Percentiles rank a stretch among this genome's conserved stretches.
phyloP scores from a whole-genome alignment of 2,113 vertebrate species.

The Anolis sagrei region DNA sequence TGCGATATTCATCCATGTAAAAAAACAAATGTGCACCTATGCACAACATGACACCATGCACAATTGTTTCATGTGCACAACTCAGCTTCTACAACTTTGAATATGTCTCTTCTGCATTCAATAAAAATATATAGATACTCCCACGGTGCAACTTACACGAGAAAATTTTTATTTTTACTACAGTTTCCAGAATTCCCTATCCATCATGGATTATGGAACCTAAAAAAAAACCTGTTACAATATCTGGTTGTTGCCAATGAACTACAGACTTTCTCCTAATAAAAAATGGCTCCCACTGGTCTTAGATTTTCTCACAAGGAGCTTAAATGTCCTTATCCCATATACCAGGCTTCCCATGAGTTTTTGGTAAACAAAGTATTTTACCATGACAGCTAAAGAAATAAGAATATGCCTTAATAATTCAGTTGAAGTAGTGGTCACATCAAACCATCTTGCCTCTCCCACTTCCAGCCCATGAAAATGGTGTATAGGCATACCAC shows the following conservation, averaged over 20 bases:
- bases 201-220: too few species aligned
- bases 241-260: not conserved
- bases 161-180: too few species aligned
- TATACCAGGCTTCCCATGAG: not conserved
- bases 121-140: too few species aligned
- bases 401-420: not conserved
- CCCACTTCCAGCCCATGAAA: not conserved
- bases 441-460: not conserved
- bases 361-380: not conserved
- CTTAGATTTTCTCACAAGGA: not conserved
- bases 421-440: not conserved
- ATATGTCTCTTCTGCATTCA: too few species aligned
- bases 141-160: too few species aligned
- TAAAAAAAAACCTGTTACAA: too few species aligned
- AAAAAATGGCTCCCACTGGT: not conserved
- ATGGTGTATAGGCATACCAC: not conserved
- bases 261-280: not conserved
- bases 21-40: too few species aligned
- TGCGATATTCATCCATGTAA: too few species aligned
- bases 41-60: too few species aligned
- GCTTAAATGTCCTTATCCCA: not conserved
- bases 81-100: too few species aligned
- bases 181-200: too few species aligned
- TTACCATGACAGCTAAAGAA: constrained; percentile 1
- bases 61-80: too few species aligned